phyloP scores from a whole-genome alignment of 2,888 invertebrate genomes.

The Electrophaes corylata region DNA sequence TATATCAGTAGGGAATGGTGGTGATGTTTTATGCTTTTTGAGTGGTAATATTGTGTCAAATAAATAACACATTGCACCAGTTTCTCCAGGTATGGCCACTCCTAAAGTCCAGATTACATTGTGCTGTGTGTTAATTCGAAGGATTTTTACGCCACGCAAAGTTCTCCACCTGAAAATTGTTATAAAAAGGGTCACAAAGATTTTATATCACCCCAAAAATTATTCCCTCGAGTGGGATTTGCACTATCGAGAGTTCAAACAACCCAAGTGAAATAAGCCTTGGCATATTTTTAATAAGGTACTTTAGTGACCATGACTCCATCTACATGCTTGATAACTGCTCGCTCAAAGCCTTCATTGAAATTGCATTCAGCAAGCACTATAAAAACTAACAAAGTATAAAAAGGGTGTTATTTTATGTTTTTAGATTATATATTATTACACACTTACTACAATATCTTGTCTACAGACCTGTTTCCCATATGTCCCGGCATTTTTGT shows the following conservation, averaged over 20 bases:
- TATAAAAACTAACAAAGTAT: too few relatives aligned
- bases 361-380: too few relatives aligned
- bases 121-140: conserved; percentile 96
- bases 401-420: neutral
- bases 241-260: too few relatives aligned
- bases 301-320: too few relatives aligned
- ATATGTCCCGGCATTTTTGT: conserved; percentile 98
- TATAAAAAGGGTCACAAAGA: too few relatives aligned
- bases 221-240: too few relatives aligned
- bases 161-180: conserved; percentile 83
- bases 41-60: conserved; percentile 90
- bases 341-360: too few relatives aligned
- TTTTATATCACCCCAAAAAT: too few relatives aligned
- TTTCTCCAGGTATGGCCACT: conserved; percentile 91
- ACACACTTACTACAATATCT: neutral
- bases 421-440: neutral
- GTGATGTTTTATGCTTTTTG: conserved; percentile 83
- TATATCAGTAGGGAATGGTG: conserved; percentile 92
- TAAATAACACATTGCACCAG: conserved; percentile 90
- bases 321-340: too few relatives aligned
- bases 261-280: too few relatives aligned
- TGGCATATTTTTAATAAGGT: too few relatives aligned
- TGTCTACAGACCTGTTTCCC: conserved; percentile 89
- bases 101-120: conserved; percentile 96
- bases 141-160: conserved; percentile 88